Conservation (phyloP, 1,140 invertebrate species). For the Magallana gigas region DNA sequence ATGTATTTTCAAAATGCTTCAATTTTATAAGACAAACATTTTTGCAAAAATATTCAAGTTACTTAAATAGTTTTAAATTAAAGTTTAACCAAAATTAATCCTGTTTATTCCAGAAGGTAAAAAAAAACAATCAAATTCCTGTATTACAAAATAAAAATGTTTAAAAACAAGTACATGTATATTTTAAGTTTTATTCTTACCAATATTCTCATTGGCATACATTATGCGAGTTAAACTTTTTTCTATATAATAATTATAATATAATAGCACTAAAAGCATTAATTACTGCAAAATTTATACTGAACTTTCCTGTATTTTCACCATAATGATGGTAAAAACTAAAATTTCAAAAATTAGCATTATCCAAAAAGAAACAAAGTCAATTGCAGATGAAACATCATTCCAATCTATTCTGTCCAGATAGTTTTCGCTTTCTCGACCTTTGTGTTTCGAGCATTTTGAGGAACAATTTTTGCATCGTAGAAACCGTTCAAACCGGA, state of each 20-base stretch:
- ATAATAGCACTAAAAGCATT: not conserved
- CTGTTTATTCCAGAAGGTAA: too few species aligned
- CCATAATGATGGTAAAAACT: too few species aligned
- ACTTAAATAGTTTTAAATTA: too few species aligned
- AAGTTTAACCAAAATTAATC: too few species aligned
- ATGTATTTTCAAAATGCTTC: too few species aligned
- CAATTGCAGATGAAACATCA: slow-evolving; percentile 11
- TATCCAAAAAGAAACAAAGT: not conserved
- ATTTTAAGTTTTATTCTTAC: not conserved
- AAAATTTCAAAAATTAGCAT: not conserved
- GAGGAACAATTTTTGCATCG: not conserved
- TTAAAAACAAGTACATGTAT: not conserved
- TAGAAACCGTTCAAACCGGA: not conserved
- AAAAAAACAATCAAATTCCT: too few species aligned
- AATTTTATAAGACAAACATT: too few species aligned
- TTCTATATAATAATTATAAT: not conserved
- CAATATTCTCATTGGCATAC: not conserved
- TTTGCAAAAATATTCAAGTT: too few species aligned
- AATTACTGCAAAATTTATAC: too few species aligned
- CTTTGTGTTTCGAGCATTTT: not conserved
- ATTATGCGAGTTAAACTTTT: not conserved
- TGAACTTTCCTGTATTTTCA: too few species aligned
- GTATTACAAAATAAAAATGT: not conserved
- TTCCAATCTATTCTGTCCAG: not conserved
- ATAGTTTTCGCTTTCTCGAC: not conserved